Evolutionary conservation across 2,888 invertebrate genomes (phyloP).

Genomic region (Andrena trimmerana): DNA sequence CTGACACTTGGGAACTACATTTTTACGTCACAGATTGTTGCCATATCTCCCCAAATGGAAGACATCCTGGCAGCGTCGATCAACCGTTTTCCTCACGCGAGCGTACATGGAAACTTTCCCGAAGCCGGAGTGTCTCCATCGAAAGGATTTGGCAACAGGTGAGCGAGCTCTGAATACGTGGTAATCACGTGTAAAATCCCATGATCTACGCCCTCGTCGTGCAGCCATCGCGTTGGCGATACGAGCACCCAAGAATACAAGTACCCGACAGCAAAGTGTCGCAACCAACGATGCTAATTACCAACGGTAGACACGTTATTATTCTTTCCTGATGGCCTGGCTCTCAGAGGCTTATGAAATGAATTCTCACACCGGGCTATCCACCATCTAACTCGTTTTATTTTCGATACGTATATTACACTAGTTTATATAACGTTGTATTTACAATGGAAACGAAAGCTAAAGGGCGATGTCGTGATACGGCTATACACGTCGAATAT

Average conservation of each 20-base stretch:
- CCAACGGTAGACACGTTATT: conserved; percentile 76
- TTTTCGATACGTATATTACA: conserved; percentile 79
- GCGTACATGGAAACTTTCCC: conserved; percentile 34
- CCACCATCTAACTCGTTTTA: conserved; percentile 75
- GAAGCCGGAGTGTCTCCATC: conserved; percentile 19
- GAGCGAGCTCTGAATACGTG: conserved; percentile 71
- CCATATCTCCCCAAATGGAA: background rate
- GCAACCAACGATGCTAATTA: conserved; percentile 82
- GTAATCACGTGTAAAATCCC: conserved; percentile 78
- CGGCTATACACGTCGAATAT: background rate
- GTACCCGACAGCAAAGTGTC: conserved; percentile 69
- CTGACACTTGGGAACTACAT: background rate
- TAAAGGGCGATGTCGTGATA: conserved; percentile 5
- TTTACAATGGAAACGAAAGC: conserved; percentile 70
- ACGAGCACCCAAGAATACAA: conserved; percentile 28
- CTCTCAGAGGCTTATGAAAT: conserved; percentile 81
- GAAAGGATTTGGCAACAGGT: conserved; percentile 46
- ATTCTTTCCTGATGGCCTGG: conserved; percentile 69
- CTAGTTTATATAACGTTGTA: conserved; percentile 77
- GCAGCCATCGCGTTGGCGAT: conserved; percentile 41
- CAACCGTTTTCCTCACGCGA: background rate
- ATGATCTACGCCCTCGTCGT: conserved; percentile 76
- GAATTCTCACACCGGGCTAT: conserved; percentile 81
- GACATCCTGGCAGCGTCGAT: background rate
- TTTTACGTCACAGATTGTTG: background rate